phyloP scores from a whole-genome alignment of 2,888 invertebrate genomes.

The Eupithecia inturbata region DNA sequence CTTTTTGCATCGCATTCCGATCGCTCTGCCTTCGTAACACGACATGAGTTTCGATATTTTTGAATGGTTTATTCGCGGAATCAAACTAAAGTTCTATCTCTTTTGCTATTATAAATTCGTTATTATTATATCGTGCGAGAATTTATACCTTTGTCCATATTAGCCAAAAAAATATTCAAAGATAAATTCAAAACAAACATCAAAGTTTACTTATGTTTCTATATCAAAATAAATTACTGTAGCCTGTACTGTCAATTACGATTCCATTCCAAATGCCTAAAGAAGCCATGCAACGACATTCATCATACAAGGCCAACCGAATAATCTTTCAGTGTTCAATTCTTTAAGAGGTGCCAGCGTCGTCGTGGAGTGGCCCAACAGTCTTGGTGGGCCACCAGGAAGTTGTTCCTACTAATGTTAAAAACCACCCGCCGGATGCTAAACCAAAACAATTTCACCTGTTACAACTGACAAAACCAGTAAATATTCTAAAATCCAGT shows the following conservation, averaged over 20 bases:
- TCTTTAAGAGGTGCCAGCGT: background rate
- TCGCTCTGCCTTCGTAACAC: background rate
- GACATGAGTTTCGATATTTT: background rate
- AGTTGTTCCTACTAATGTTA: background rate
- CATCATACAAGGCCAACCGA: too few species aligned
- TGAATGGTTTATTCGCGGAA: background rate
- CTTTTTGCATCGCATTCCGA: background rate
- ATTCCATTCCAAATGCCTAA: too few species aligned
- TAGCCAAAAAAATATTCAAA: background rate
- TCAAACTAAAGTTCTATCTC: background rate
- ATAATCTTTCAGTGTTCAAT: background rate
- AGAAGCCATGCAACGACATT: too few species aligned
- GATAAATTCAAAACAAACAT: background rate
- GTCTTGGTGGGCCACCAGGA: background rate
- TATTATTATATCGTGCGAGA: background rate
- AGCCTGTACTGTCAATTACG: too few species aligned
- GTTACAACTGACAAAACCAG: conserved; percentile 5
- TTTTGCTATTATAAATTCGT: background rate
- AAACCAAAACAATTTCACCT: background rate
- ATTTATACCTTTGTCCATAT: background rate
- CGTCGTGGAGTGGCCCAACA: background rate
- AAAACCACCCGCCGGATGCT: background rate
- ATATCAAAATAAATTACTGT: too few species aligned
- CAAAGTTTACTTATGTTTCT: too few species aligned
- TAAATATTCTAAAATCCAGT: too few species aligned